These are phyloP conservation scores for Chaenodraco wilsoni DNA, from an alignment of 2,797 vertebrate genomes.

Conservation along the genomic window DNA sequence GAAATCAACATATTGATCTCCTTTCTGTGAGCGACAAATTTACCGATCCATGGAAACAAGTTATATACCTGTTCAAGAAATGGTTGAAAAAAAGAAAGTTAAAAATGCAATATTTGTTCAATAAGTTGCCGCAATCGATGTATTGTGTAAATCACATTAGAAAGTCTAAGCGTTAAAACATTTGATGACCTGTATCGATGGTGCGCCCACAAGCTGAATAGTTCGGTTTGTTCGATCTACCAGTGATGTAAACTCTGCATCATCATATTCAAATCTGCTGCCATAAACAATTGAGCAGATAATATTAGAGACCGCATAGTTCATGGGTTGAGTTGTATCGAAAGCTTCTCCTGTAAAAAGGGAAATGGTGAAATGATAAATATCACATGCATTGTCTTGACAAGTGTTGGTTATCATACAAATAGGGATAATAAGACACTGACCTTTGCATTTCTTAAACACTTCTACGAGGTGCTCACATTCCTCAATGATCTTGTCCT, in stretches of 20 bases:
- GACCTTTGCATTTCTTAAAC: conserved; percentile 37
- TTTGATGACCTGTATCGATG: conserved; percentile 19
- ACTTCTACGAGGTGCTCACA: conserved; percentile 13
- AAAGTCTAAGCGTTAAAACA: accelerated
- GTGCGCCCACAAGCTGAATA: not conserved
- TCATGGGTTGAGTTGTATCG: conserved; percentile 14
- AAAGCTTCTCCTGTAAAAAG: conserved; percentile 43
- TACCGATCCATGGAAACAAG: conserved; percentile 25
- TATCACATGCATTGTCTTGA: no score
- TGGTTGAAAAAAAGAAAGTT: no score
- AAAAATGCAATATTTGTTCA: no score
- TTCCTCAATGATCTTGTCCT: conserved; percentile 66
- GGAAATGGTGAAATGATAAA: not conserved
- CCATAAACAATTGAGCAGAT: conserved; percentile 63
- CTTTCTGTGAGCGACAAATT: not conserved
- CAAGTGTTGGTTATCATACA: not conserved
- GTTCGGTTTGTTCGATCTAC: conserved; percentile 3
- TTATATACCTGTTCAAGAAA: conserved; percentile 40
- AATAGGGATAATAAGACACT: accelerated
- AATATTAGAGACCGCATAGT: conserved; percentile 45
- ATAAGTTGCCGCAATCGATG: no score
- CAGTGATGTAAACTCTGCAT: conserved; percentile 40
- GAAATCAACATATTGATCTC: accelerated
- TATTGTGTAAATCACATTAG: not conserved
- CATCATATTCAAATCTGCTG: conserved; percentile 57